These are phyloP conservation scores for Mythimna ferrago DNA, from an alignment of 2,888 invertebrate species.

Conservation along the genomic window DNA sequence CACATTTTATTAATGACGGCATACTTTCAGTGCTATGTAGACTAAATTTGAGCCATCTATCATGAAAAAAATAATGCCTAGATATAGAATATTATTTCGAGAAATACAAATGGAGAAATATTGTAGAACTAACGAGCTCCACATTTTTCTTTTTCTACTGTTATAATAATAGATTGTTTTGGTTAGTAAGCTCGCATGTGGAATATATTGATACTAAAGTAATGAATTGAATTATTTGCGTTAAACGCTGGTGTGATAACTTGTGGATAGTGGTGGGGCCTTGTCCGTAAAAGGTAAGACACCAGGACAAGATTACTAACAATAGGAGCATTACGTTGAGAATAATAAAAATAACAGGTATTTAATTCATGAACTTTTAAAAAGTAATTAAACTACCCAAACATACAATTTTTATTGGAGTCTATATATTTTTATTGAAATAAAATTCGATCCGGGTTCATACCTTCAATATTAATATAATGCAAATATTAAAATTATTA, in stretches of 20 bases:
- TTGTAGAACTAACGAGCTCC: background rate
- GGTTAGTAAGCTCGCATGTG: background rate
- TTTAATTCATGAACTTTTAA: too few relatives aligned
- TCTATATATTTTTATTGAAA: background rate
- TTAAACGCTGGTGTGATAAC: background rate
- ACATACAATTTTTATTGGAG: background rate
- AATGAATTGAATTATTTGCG: background rate
- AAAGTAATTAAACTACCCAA: too few relatives aligned
- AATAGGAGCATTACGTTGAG: background rate
- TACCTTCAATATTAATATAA: background rate
- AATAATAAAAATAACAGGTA: background rate
- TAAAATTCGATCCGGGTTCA: slow-evolving; percentile 16
- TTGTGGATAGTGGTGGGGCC: too few relatives aligned
- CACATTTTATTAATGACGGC: background rate
- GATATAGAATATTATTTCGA: background rate
- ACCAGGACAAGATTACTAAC: background rate
- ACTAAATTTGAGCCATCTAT: background rate
- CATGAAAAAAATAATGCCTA: background rate
- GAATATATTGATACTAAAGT: background rate
- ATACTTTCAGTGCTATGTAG: background rate
- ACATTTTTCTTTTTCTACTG: background rate
- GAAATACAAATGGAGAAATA: background rate
- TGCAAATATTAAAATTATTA: slow-evolving; percentile 5
- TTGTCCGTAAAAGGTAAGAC: background rate
- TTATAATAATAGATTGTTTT: background rate